Conservation (phyloP, 2,113 vertebrate species). For the Motacilla alba region DNA sequence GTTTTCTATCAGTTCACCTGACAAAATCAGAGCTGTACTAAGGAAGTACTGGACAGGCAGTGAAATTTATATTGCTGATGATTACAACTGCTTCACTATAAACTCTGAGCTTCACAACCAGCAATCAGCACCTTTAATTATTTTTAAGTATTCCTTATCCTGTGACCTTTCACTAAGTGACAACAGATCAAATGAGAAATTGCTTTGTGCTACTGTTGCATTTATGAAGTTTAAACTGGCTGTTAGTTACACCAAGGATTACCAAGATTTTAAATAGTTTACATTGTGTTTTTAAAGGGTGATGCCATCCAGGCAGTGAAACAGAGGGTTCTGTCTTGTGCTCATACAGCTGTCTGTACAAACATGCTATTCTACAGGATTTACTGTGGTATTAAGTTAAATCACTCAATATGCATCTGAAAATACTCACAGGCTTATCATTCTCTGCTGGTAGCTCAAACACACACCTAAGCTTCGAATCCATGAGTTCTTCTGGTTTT, state of each 20-base stretch:
- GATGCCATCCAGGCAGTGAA: background rate
- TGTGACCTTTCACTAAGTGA: background rate
- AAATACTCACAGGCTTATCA: slow-evolving; percentile 90
- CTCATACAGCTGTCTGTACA: background rate
- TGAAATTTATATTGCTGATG: background rate
- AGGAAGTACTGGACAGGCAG: background rate
- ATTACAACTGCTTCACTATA: background rate
- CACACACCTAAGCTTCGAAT: slow-evolving; percentile 98
- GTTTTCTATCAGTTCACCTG: background rate
- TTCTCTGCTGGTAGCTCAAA: slow-evolving; percentile 95
- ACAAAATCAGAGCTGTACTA: background rate
- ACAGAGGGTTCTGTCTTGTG: background rate
- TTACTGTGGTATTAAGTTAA: background rate
- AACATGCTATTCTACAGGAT: background rate
- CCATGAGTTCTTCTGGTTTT: slow-evolving; percentile 97
- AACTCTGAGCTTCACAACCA: background rate
- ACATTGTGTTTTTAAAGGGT: background rate
- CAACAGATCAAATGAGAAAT: background rate
- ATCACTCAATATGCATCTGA: background rate
- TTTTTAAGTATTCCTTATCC: background rate
- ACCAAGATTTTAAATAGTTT: background rate
- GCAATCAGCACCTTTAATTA: background rate
- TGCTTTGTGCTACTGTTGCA: background rate
- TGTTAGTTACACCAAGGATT: background rate
- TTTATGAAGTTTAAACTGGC: background rate